Percentiles rank a stretch among this genome's conserved stretches.
These are phyloP conservation scores for Hydrocynus forskahlii DNA, from an alignment of 2,797 vertebrate genomes.

Conservation along the genomic window DNA sequence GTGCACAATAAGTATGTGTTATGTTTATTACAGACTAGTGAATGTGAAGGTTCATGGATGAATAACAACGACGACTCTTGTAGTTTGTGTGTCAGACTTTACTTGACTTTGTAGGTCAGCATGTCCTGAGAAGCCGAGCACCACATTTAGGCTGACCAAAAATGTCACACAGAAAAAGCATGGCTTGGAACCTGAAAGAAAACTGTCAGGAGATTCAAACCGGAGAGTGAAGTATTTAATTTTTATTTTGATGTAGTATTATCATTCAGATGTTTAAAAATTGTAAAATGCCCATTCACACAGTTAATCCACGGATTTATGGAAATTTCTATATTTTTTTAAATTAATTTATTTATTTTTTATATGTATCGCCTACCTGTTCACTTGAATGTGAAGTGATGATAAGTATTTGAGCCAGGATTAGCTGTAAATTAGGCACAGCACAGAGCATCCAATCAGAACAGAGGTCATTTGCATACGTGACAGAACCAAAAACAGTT, in stretches of 20 bases:
- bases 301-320: neutral
- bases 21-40: constrained; percentile 54
- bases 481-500: neutral
- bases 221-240: neutral
- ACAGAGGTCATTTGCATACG: neutral
- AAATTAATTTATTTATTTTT: no score
- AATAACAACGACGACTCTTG: neutral
- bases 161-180: constrained; percentile 15
- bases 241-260: neutral
- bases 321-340: no score
- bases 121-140: constrained; percentile 42
- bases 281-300: no score
- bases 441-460: neutral
- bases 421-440: neutral
- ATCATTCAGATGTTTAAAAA: no score
- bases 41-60: constrained; percentile 60
- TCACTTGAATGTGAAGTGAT: no score
- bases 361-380: no score
- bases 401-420: neutral
- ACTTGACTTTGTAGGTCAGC: constrained; percentile 57
- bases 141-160: constrained; percentile 33
- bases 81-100: constrained; percentile 42
- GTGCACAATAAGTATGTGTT: constrained; percentile 41
- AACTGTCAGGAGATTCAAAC: neutral
- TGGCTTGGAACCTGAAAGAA: no score